Conservation (phyloP, 2,113 vertebrate genomes). For the Megaptera novaeangliae region DNA sequence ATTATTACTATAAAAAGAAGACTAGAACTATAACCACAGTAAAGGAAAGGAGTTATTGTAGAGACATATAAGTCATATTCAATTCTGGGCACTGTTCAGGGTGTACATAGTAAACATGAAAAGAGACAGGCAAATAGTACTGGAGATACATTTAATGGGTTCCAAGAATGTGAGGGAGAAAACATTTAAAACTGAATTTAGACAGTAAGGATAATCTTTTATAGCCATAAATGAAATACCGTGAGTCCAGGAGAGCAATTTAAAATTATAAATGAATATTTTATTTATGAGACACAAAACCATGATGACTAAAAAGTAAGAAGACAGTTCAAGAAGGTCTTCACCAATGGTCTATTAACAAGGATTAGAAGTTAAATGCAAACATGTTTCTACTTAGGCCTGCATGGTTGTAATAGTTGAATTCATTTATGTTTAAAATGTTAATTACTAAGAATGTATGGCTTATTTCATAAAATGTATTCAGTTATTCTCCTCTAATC, state of each 20-base stretch:
- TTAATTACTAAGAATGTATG: neutral
- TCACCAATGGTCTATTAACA: neutral
- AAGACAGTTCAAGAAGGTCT: neutral
- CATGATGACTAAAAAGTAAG: neutral
- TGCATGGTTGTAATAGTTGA: neutral
- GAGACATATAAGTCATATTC: neutral
- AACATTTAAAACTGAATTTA: neutral
- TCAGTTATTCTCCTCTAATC: neutral
- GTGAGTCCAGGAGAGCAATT: neutral
- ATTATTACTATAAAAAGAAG: neutral
- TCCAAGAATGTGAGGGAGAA: neutral
- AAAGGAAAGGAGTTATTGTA: neutral
- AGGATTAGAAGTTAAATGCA: neutral
- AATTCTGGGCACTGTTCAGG: neutral
- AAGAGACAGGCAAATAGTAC: neutral
- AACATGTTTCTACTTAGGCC: neutral
- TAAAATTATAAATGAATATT: neutral
- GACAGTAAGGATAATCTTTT: neutral
- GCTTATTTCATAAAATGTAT: neutral
- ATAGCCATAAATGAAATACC: neutral
- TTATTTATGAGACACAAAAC: neutral
- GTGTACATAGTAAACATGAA: neutral
- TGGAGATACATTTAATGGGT: neutral
- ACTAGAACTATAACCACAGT: neutral
- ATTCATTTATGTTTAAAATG: neutral